Conservation (phyloP, 2,888 invertebrate genomes). For the Drosophila mimetica region DNA sequence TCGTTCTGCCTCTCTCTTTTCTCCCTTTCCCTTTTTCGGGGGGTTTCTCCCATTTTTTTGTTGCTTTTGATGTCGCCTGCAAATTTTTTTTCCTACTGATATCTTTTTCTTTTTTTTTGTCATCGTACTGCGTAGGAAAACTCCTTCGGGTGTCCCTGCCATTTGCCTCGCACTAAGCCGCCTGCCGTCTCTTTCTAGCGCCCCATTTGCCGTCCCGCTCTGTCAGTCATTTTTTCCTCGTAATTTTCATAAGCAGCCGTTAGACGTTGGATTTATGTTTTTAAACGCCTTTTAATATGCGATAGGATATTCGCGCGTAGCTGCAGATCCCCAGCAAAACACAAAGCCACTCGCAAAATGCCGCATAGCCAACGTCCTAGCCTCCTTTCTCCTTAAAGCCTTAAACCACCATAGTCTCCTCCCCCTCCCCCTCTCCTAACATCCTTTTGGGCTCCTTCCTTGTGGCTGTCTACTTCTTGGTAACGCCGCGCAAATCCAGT, state of each 20-base stretch:
- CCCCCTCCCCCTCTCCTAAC: background rate
- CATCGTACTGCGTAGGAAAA: constrained; percentile 60
- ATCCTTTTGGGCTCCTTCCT: constrained; percentile 21
- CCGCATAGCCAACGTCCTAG: constrained; percentile 59
- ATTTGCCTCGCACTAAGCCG: constrained; percentile 50
- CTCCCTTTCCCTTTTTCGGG: constrained; percentile 14
- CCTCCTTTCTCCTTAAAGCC: constrained; percentile 12
- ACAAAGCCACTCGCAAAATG: constrained; percentile 79
- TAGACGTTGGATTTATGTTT: constrained; percentile 82
- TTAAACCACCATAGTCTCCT: constrained; percentile 3
- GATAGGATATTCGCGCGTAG: constrained; percentile 67
- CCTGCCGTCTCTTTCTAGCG: constrained; percentile 11
- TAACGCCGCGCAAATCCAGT: constrained; percentile 68
- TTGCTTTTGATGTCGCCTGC: constrained; percentile 78
- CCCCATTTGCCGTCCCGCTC: constrained; percentile 32
- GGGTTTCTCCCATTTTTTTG: constrained; percentile 36
- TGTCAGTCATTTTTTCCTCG: constrained; percentile 77
- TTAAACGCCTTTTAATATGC: constrained; percentile 82
- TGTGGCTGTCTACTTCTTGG: constrained; percentile 42
- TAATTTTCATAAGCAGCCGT: constrained; percentile 82
- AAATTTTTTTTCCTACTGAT: constrained; percentile 45
- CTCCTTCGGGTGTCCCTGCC: constrained; percentile 75
- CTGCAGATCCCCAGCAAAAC: constrained; percentile 48
- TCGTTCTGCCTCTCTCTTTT: constrained; percentile 13
- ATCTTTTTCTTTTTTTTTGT: constrained; percentile 21